Conservation (phyloP, 2,888 invertebrate species). For the Cephus sareptanus region DNA sequence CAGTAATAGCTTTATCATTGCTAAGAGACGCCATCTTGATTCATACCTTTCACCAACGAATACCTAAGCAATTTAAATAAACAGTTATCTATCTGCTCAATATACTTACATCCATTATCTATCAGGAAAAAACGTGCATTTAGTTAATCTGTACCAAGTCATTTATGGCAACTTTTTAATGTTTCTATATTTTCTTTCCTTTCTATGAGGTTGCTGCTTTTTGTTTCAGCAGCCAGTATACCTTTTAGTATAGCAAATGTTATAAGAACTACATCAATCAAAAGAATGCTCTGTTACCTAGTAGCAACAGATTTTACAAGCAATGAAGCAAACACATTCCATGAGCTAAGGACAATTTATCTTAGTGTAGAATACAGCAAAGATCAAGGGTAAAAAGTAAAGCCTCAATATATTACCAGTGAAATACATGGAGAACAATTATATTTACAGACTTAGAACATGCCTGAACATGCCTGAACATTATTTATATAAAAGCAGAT, state of each 20-base stretch:
- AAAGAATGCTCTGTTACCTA: not conserved
- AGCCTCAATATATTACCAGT: not conserved
- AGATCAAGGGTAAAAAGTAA: too few species aligned
- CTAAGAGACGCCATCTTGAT: conserved; percentile 20
- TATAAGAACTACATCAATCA: not conserved
- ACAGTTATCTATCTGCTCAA: conserved; percentile 7
- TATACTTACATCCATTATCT: not conserved
- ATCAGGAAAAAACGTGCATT: not conserved
- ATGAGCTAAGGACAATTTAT: not conserved
- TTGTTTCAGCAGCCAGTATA: not conserved
- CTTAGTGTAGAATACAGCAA: not conserved
- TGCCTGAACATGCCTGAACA: not conserved
- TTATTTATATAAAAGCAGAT: not conserved
- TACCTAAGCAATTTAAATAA: not conserved
- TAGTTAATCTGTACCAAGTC: not conserved
- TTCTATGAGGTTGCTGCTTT: not conserved
- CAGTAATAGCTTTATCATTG: conserved; percentile 12
- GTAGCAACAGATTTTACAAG: not conserved
- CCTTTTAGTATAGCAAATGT: not conserved
- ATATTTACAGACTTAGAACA: not conserved
- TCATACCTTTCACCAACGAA: not conserved
- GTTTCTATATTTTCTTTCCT: not conserved
- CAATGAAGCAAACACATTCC: not conserved
- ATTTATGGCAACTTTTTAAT: not conserved
- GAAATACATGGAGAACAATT: not conserved